These are phyloP conservation scores for Limnodromus scolopaceus DNA, from an alignment of 2,797 vertebrate genomes.

Conservation along the genomic window DNA sequence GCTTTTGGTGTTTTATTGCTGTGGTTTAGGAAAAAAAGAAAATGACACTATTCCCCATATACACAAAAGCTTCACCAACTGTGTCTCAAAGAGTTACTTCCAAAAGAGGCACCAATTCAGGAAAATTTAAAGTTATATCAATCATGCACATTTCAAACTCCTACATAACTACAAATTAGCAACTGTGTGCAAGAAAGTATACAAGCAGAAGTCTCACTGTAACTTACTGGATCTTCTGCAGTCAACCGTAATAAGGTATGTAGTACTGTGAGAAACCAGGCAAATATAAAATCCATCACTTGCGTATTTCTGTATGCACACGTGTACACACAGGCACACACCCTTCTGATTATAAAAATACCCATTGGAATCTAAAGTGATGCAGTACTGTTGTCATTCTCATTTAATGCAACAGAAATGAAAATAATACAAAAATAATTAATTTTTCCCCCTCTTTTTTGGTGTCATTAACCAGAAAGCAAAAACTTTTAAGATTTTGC, in stretches of 20 bases:
- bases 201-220: background rate
- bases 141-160: background rate
- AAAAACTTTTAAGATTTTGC: background rate
- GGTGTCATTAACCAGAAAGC: background rate
- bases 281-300: background rate
- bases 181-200: background rate
- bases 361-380: background rate
- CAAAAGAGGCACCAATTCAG: background rate
- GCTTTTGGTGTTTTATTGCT: background rate
- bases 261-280: background rate
- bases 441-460: background rate
- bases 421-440: background rate
- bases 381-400: background rate
- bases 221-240: background rate
- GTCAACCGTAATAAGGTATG: background rate
- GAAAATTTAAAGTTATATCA: background rate
- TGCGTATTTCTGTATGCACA: background rate
- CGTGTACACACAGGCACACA: fast-evolving
- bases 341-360: background rate
- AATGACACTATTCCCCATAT: background rate
- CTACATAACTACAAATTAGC: background rate
- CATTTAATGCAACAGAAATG: background rate
- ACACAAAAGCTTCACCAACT: background rate
- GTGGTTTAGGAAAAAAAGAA: background rate
- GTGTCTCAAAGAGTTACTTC: background rate